Percentiles rank a stretch among this genome's conserved stretches.
Evolutionary conservation across 37 sponge, comb jelly and placozoan species (phyloP).

Genomic region (Halisarca cf. caerulea): DNA sequence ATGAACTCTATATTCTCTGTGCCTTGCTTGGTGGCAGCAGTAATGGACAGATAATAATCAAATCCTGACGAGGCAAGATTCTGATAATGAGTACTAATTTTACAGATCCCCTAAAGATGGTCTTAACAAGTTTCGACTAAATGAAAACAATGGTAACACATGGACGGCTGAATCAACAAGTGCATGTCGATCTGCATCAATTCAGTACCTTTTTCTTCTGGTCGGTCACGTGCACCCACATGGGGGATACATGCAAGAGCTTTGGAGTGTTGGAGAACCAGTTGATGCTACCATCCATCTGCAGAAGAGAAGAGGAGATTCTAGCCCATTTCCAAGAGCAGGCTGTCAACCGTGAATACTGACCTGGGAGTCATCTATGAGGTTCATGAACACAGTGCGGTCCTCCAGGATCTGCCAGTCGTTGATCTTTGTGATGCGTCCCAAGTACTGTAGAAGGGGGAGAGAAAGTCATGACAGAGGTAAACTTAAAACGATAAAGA

Average conservation of each 20-base stretch:
- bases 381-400: constrained; percentile 67
- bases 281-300: constrained; percentile 62
- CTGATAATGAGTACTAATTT: no score
- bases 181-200: not conserved
- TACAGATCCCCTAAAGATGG: no score
- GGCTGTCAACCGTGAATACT: not conserved
- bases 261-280: constrained; percentile 67
- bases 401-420: constrained; percentile 73
- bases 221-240: constrained; percentile 81
- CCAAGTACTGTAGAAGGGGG: constrained; percentile 62
- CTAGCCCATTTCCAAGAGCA: no score
- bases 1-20: no score
- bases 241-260: constrained; percentile 60
- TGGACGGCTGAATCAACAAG: no score
- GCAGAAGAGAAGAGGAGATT: not conserved
- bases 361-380: constrained; percentile 80
- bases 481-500: no score
- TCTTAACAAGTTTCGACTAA: no score
- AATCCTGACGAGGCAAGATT: no score
- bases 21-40: no score
- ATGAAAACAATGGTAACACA: no score
- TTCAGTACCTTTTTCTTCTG: constrained; percentile 61
- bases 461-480: not conserved
- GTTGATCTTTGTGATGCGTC: constrained; percentile 52
- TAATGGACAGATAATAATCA: no score